phyloP scores from a whole-genome alignment of 2,113 vertebrate genomes.

The Rhinopomastus cyanomelas region DNA sequence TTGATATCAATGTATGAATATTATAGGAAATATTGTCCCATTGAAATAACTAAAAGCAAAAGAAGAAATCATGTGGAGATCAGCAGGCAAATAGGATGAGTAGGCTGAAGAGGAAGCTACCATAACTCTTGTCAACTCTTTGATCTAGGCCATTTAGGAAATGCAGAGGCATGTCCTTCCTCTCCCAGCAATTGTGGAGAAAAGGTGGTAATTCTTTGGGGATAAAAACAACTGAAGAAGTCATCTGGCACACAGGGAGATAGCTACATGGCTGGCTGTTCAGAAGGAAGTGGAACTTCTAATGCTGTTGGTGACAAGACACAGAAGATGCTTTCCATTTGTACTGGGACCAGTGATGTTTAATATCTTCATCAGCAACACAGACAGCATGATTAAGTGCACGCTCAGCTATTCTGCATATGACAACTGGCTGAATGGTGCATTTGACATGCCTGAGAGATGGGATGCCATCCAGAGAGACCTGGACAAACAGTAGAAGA shows the following conservation, averaged over 20 bases:
- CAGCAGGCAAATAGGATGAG: neutral
- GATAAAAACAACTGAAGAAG: neutral
- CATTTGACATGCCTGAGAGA: too few species aligned
- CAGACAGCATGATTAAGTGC: too few species aligned
- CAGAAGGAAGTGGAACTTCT: neutral
- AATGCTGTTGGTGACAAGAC: neutral
- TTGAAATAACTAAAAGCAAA: neutral
- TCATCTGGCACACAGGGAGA: neutral
- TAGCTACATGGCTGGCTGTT: neutral
- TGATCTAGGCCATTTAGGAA: neutral
- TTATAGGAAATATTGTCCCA: neutral
- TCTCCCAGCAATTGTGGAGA: neutral
- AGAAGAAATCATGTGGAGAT: neutral
- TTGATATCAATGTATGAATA: neutral
- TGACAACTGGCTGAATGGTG: too few species aligned
- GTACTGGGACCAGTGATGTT: too few species aligned
- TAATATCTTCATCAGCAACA: too few species aligned
- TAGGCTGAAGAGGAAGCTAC: neutral
- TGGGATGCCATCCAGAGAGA: too few species aligned
- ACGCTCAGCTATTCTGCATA: too few species aligned
- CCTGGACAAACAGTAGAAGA: too few species aligned
- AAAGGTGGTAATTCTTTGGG: neutral
- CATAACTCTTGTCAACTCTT: constrained; percentile 1
- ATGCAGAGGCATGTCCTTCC: neutral
- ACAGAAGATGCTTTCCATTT: too few species aligned